Conservation (phyloP, 2,888 invertebrate genomes). For the Stenodema calcarata region DNA sequence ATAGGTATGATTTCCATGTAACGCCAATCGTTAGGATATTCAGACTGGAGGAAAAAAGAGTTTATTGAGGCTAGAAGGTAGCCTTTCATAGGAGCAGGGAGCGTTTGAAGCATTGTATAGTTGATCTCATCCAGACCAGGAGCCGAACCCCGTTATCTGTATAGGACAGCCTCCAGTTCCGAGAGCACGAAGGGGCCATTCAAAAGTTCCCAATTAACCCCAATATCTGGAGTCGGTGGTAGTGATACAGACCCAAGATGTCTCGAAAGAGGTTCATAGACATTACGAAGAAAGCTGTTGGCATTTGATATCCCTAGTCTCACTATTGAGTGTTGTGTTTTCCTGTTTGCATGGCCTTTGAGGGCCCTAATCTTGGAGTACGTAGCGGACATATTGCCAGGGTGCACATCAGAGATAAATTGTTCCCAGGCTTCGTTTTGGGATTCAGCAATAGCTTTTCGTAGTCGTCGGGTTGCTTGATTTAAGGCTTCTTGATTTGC, state of each 20-base stretch:
- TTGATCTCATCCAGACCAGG: background rate
- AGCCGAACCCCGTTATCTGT: background rate
- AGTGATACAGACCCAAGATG: background rate
- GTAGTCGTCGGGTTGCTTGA: background rate
- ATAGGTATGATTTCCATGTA: background rate
- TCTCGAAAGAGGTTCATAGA: background rate
- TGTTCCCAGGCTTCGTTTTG: background rate
- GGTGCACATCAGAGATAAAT: background rate
- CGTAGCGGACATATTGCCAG: background rate
- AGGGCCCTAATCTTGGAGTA: background rate
- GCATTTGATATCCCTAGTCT: background rate
- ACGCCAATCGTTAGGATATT: background rate
- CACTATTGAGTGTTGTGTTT: background rate
- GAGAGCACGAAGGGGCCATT: background rate
- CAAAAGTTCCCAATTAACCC: background rate
- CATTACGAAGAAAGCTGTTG: background rate
- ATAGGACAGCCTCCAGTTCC: background rate
- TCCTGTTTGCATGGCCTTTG: background rate
- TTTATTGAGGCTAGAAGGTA: background rate
- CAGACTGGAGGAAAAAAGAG: background rate
- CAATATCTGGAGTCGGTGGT: background rate
- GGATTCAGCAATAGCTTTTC: background rate
- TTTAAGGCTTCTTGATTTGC: background rate
- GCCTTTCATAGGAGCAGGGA: background rate
- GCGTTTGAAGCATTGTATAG: background rate